Base-by-base conservation (phyloP, 2,888 invertebrate species). In the Drosophila ochracea region DNA sequence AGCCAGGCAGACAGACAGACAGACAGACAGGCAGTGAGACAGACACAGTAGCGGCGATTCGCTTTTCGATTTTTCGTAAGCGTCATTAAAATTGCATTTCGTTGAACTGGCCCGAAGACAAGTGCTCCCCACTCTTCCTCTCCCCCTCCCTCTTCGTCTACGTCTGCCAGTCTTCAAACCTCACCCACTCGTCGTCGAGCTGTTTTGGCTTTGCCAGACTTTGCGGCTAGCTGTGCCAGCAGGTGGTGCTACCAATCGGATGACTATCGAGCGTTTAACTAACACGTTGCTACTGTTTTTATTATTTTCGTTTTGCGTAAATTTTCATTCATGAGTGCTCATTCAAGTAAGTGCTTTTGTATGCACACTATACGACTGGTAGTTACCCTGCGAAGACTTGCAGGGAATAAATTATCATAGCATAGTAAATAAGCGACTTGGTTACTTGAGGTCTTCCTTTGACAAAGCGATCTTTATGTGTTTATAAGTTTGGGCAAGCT, bases 41-140 rank as follows among this genome's bases (percentile, higher is more conserved):
- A 72, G 61, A 39, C 59, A 50, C 64, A 68, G 66, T 66, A 64
- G 70, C 79, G 67, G 71, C 84, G 65, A 80, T 82, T 83, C 70
- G 70, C 64, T 58, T 64, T 73, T 68, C 60, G 68, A 59, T 78
- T 83, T 79, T 71, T 83, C 73, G 79, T 77, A 83, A 79, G 82
- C 85, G 85, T 82, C 85, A 85, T 85, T 85, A 85, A 85, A 87
- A 85, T 87, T 85, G 85, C 85, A 87, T 84, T 84, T 83, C 76
- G 74, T 67, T 83, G 74, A 86, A 84, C 80, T 70, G 78, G 77
- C 83, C 80, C 64, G 28, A 39, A 73, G 60, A 58, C 68, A 61
- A 55, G 55, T 41, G 41, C n/a, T 9, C n/a, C 25, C 11, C 25
- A n/a, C 41, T 11, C 31, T 66, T 50, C 35, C 53, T 7, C 37